Conservation (phyloP, 2,797 vertebrate genomes). For the Phoxinus dragarum region DNA sequence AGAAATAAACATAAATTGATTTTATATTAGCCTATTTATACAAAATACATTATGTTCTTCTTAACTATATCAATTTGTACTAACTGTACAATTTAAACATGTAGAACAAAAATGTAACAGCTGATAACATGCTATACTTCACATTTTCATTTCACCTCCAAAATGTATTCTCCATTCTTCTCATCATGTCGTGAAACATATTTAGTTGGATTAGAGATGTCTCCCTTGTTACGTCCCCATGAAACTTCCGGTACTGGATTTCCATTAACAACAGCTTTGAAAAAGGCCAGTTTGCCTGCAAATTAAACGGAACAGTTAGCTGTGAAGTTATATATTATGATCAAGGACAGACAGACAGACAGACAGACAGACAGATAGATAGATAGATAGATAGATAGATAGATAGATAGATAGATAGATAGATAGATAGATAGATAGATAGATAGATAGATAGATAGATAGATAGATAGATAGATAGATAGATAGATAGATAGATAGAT, state of each 20-base stretch:
- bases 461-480: too few species aligned
- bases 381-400: not conserved
- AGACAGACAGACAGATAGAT: not conserved
- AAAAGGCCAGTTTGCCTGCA: constrained; percentile 85
- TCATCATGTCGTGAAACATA: constrained; percentile 77
- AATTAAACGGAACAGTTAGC: not conserved
- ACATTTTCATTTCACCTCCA: constrained; percentile 81
- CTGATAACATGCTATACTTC: not conserved
- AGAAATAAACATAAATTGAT: not conserved
- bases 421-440: not conserved
- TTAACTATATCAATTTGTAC: not conserved
- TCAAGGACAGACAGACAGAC: not conserved
- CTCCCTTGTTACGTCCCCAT: constrained; percentile 79
- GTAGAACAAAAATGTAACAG: not conserved
- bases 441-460: not conserved
- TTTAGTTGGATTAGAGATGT: constrained; percentile 75
- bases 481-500: not conserved
- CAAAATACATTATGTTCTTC: not conserved
- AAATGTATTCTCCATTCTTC: constrained; percentile 75
- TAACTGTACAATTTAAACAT: not conserved
- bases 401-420: too few species aligned
- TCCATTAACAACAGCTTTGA: constrained; percentile 85
- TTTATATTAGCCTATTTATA: not conserved
- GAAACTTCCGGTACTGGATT: constrained; percentile 81
- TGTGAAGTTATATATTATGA: not conserved